Base-by-base conservation (phyloP, 1,140 invertebrate species). In the Matsumurasca onukii region DNA sequence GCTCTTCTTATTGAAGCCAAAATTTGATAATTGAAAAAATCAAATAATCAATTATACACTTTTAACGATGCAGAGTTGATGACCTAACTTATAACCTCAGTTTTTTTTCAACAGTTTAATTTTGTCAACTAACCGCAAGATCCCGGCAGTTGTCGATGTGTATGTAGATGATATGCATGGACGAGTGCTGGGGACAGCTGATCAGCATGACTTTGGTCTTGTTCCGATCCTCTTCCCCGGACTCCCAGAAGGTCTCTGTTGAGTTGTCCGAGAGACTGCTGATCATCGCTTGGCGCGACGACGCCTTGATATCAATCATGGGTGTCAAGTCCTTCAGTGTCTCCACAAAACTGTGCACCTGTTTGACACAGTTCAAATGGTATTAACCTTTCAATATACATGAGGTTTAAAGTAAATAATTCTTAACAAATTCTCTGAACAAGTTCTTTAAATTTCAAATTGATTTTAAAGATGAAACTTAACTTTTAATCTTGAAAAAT, bases 181-280 rank as follows among this genome's bases (percentile, higher is more conserved):
- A 82, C 49, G 86, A 82, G 52, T 84, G 84, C 34, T 84, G 77
- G 0, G 80, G 78, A 66, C 83, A 87, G 13, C 81, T 79, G 15
- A 90, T 80, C 17, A 83, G 86, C n/a, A 93, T 84, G 1, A 82
- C 83, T 77, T 98, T 97, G 1, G 91, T 89, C 79, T 95, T 95
- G 77, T 95, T 96, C 64, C 91, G 81, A 80, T 98, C 96, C 77
- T 98, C 97, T 74, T 99, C 97, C 1, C 96, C 96, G 69, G 95
- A 98, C 81, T 99, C 97, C 97, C 97, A 99, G 80, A 99, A 99
- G 0, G 97, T 99, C 81, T 99, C 97, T 0, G 95, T 98, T 0
- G 94, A 96, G 73, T 91, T 91, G 78, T 99, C 97, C 0, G 89
- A 93, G 5, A 99, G 83, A 76, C 94, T 95, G 1, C 88, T 89